Base-by-base conservation (phyloP, 2,888 invertebrate genomes). In the Ichneumon xanthorius region DNA sequence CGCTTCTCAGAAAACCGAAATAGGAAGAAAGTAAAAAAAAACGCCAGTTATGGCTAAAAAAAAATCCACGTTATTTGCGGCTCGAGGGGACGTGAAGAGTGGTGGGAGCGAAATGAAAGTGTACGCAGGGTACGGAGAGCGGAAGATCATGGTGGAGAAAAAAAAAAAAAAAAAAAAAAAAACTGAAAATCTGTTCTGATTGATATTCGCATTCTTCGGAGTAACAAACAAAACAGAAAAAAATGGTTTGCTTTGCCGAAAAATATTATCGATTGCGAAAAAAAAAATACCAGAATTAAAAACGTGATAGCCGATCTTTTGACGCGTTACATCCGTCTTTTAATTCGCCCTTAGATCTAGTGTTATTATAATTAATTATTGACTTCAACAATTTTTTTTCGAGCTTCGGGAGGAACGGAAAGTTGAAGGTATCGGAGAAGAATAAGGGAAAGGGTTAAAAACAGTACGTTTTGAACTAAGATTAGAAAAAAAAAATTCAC, bases 391-490 rank as follows among this genome's bases (percentile, higher is more conserved):
- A n/a, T 14, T 63, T 61, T 33, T 26, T 61, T 61, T 61, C 61
- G 61, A 61, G 30, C 61, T 26, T 30, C 19, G 33, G 61, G 22
- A 30, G n/a, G 26, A 75, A 65, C n/a, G 50, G 50, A 30, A 75
- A 48, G 26, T 58, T 45, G 30, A 75, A 58, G 9, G 50, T 48
- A 33, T 30, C 30, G 33, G 19, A 50, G 50, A 50, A 19, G 65
- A 50, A 45, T 19, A 61, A 5, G 61, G 16, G 48, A n/a, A 30
- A 75, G 63, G n/a, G 22, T 19, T 9, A 63, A 76, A 61, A 67
- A 40, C 37, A 65, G 40, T 37, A 71, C 65, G 71, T 80, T 77
- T 70, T 45, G 53, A 81, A 77, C 63, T 61, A 58, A 81, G 68
- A 63, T 80, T 26, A 53, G n/a, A 48, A 73, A 72, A 70, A 4